phyloP scores from a whole-genome alignment of 1,140 invertebrate genomes.

The Drosophila rufa region DNA sequence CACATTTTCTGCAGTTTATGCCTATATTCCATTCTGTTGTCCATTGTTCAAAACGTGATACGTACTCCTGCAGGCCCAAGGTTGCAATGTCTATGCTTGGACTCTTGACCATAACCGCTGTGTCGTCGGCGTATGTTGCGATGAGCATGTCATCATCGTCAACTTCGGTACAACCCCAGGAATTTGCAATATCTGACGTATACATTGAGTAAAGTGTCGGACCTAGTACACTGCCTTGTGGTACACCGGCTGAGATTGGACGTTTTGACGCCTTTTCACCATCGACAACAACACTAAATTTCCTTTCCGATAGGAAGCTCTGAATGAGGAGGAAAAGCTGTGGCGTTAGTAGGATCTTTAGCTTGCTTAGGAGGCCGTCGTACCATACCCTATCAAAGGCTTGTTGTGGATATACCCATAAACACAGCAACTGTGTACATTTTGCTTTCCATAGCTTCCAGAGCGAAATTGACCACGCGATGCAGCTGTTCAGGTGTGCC shows the following conservation, averaged over 20 bases:
- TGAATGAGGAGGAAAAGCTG: neutral
- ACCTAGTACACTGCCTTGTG: slow-evolving; percentile 8
- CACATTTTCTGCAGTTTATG: too few relatives aligned
- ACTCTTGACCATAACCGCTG: too few relatives aligned
- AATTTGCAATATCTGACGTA: slow-evolving; percentile 7
- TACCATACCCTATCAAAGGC: neutral
- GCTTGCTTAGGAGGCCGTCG: slow-evolving; percentile 4
- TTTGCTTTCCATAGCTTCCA: too few relatives aligned
- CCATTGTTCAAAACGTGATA: too few relatives aligned
- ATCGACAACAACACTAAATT: slow-evolving; percentile 1
- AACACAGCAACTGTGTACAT: slow-evolving; percentile 10
- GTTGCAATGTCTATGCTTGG: too few relatives aligned
- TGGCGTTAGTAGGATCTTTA: neutral
- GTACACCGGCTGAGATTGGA: slow-evolving; percentile 1
- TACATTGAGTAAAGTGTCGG: slow-evolving; percentile 5
- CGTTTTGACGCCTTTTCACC: neutral
- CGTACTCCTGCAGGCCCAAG: too few relatives aligned
- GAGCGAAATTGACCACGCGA: too few relatives aligned
- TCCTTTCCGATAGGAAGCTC: slow-evolving; percentile 4
- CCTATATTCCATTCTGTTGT: too few relatives aligned
- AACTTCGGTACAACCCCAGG: too few relatives aligned
- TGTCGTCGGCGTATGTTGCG: too few relatives aligned
- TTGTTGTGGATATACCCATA: slow-evolving; percentile 9
- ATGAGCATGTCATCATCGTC: too few relatives aligned
- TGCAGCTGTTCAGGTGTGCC: too few relatives aligned